phyloP scores from a whole-genome alignment of 2,888 invertebrate species.

The Gymnoscelis rufifasciata region DNA sequence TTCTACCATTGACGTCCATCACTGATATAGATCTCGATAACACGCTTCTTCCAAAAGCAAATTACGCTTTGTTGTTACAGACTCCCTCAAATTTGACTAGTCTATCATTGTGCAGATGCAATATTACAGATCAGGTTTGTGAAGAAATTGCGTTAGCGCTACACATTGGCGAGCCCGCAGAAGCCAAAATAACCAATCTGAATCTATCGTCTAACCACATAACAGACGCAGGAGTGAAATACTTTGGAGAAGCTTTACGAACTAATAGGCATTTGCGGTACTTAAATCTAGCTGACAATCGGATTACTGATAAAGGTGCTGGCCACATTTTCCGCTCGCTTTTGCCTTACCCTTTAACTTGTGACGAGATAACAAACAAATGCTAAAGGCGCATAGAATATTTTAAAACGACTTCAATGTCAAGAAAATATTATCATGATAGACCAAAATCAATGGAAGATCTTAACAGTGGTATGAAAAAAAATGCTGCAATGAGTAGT shows the following conservation, averaged over 20 bases:
- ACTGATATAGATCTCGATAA: constrained; percentile 50
- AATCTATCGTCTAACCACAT: constrained; percentile 57
- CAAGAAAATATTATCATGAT: background rate
- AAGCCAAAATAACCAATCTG: constrained; percentile 38
- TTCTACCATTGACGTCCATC: constrained; percentile 38
- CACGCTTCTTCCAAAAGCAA: constrained; percentile 35
- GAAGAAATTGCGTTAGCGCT: constrained; percentile 40
- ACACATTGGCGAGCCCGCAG: constrained; percentile 32
- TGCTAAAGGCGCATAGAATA: constrained; percentile 31
- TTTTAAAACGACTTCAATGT: constrained; percentile 27
- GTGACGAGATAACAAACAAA: constrained; percentile 38
- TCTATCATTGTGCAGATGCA: constrained; percentile 48
- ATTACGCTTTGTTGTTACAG: constrained; percentile 41
- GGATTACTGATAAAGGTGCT: constrained; percentile 47
- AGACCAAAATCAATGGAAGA: background rate
- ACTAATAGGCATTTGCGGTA: constrained; percentile 55
- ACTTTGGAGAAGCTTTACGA: constrained; percentile 44
- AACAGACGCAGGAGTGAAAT: constrained; percentile 51
- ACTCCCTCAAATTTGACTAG: constrained; percentile 29
- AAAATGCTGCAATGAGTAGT: no score
- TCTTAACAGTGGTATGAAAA: background rate
- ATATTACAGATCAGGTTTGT: constrained; percentile 43
- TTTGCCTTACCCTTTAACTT: constrained; percentile 43
- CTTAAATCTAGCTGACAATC: constrained; percentile 56
- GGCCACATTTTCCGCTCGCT: constrained; percentile 40